Evolutionary conservation across 2,888 invertebrate species (phyloP), one percentile per base, ranked within the genome.

Genomic region (Cyclophora albipunctata): DNA sequence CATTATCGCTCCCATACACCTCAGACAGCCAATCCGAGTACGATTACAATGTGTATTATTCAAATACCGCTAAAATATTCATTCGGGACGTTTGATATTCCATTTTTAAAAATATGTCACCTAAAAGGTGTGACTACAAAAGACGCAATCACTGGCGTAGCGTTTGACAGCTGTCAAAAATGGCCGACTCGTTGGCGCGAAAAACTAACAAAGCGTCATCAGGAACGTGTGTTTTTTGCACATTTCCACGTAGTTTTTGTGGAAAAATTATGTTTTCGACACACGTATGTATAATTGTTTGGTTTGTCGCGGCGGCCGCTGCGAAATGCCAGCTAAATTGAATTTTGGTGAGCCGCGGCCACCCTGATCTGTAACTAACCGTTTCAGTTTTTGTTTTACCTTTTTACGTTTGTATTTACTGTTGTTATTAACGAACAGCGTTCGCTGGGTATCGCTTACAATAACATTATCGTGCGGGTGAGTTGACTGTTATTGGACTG

Each of bases 231-330:
- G 58, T 70, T 83, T 81, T 80, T 79, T 75, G 67, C 67, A 59
- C 73, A 73, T 78, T 81, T 78, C 63, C 75, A 66, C 74, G 71
- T 66, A 68, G 76, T 63, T 81, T 81, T 75, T 70, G 75, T 71
- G 75, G 73, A 74, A 81, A 85, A 83, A 86, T 87, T 85, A 87
- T 81, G 79, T 71, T 86, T 83, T 82, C 84, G 74, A 68, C 74
- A 71, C 84, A 80, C 84, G 87, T 83, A 75, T 78, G 74, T 80
- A 79, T 87, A 85, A 88, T 88, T 87, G 87, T 87, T 86, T 81
- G 86, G 86, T 85, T 84, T 85, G 83, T 79, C 75, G 73, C 71
- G 71, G 69, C 63, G 69, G 62, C 73, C 61, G 66, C 75, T 58
- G 70, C 42, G 69, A 76, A 78, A 74, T 75, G 66, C 63, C 66